Percentiles rank a stretch among this genome's conserved stretches.
phyloP scores from a whole-genome alignment of 2,113 vertebrate species.

The Cichladusa arquata region DNA sequence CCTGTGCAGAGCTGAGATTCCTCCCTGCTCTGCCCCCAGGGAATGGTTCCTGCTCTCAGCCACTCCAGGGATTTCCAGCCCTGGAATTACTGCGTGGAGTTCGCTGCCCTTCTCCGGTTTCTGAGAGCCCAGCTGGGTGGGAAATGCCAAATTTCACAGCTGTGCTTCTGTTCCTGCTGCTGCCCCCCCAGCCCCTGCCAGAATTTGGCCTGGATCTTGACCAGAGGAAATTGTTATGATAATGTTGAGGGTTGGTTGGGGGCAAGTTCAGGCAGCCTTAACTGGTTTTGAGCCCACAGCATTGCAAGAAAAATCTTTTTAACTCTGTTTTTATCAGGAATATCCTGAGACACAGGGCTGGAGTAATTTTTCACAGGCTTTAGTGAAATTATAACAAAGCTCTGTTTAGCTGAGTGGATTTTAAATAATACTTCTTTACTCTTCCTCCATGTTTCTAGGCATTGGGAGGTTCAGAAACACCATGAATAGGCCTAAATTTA shows the following conservation, averaged over 20 bases:
- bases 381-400: background rate
- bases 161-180: background rate
- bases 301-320: background rate
- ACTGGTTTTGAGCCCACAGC: background rate
- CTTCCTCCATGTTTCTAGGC: background rate
- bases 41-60: background rate
- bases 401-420: background rate
- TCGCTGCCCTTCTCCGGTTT: background rate
- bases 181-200: background rate
- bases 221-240: background rate
- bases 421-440: background rate
- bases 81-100: background rate
- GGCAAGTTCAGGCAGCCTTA: background rate
- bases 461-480: background rate
- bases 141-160: constrained; percentile 5
- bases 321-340: background rate
- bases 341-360: background rate
- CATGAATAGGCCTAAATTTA: background rate
- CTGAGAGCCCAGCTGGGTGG: background rate
- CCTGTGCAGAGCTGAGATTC: background rate
- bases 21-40: background rate
- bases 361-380: background rate
- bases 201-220: background rate
- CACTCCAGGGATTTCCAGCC: background rate
- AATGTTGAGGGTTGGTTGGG: background rate